Evolutionary conservation across 2,113 vertebrate genomes (phyloP).

Genomic region (Heterocephalus glaber): DNA sequence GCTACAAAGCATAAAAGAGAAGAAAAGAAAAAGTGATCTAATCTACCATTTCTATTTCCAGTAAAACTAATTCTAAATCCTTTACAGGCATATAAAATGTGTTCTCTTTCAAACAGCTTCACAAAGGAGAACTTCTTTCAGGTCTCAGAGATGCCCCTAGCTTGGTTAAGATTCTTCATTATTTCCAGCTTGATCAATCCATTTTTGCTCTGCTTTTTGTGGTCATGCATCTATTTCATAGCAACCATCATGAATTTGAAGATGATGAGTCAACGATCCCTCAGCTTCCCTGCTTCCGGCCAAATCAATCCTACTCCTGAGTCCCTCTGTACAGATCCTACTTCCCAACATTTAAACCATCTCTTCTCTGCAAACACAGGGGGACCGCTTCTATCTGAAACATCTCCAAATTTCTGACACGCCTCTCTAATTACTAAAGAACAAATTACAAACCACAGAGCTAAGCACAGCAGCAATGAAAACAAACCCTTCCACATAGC

Average conservation of each 20-base stretch:
- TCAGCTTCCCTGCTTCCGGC: background rate
- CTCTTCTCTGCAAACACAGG: background rate
- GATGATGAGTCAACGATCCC: background rate
- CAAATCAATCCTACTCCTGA: background rate
- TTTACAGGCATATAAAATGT: background rate
- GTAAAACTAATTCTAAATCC: background rate
- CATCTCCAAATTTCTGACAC: background rate
- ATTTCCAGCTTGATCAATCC: background rate
- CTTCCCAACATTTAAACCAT: background rate
- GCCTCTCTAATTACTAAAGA: background rate
- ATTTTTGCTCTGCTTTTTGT: background rate
- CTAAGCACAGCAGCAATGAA: background rate
- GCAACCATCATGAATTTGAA: background rate
- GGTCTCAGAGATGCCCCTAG: background rate
- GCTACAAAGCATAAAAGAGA: background rate
- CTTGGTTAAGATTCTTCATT: background rate
- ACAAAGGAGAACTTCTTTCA: slow-evolving; percentile 3
- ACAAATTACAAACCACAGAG: background rate
- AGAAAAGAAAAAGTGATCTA: background rate
- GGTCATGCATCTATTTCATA: background rate
- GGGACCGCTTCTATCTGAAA: slow-evolving; percentile 26
- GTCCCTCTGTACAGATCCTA: background rate
- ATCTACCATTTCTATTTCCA: background rate
- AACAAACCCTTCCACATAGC: background rate
- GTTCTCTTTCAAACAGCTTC: background rate